phyloP scores from a whole-genome alignment of 2,888 invertebrate genomes.

The Drosophila quinaria region DNA sequence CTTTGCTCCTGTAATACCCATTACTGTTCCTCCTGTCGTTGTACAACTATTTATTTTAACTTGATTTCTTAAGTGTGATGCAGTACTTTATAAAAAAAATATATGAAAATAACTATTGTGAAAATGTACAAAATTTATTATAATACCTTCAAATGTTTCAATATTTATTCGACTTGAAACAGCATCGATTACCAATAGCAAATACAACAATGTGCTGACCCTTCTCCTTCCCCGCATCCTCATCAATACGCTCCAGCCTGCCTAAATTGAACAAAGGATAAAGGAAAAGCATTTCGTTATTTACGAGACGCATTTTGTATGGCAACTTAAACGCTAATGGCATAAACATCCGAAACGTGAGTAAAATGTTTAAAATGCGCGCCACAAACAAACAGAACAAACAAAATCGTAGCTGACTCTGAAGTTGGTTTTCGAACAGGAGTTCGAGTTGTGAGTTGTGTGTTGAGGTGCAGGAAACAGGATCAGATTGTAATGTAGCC shows the following conservation, averaged over 20 bases:
- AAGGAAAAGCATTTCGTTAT: slow-evolving; percentile 67
- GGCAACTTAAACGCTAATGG: slow-evolving; percentile 85
- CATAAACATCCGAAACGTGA: slow-evolving; percentile 85
- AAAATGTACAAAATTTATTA: not conserved
- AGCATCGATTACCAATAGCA: slow-evolving; percentile 68
- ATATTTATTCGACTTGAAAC: not conserved
- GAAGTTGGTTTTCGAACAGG: slow-evolving; percentile 14
- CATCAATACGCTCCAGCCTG: not conserved
- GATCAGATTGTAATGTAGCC: slow-evolving; percentile 72
- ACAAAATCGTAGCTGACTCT: slow-evolving; percentile 24
- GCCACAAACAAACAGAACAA: slow-evolving; percentile 56
- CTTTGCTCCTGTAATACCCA: not conserved
- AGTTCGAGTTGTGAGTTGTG: slow-evolving; percentile 13
- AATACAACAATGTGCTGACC: slow-evolving; percentile 40
- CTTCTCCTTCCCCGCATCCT: not conserved
- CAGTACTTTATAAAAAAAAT: not conserved
- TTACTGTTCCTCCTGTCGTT: slow-evolving; percentile 24
- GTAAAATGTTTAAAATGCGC: slow-evolving; percentile 72
- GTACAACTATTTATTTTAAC: slow-evolving; percentile 4
- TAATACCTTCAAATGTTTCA: not conserved
- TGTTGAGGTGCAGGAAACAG: slow-evolving; percentile 25
- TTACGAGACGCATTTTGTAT: slow-evolving; percentile 79
- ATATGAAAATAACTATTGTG: not conserved
- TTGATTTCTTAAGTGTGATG: not conserved
- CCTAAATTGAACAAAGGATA: slow-evolving; percentile 30